A percentile compares a stretch with the other conserved stretches of the same genome.
These are phyloP conservation scores for Clytia hemisphaerica DNA, from an alignment of 30 jellyfish, hydroid and myxozoan genomes.

Conservation along the genomic window DNA sequence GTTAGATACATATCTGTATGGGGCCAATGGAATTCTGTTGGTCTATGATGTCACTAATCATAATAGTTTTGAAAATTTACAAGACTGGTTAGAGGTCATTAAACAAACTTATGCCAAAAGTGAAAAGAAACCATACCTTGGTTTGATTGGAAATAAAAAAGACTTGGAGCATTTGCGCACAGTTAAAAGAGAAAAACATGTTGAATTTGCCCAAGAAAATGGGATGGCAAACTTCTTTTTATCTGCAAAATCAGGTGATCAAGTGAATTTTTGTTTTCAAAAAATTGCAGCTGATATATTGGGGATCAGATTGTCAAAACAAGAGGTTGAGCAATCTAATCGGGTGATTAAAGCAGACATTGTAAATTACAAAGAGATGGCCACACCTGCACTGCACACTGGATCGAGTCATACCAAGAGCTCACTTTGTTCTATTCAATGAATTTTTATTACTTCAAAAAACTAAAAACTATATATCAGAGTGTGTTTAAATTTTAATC, in stretches of 20 bases:
- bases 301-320: conserved; percentile 79
- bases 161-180: conserved; percentile 97
- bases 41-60: conserved; percentile 86
- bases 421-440: conserved; percentile 71
- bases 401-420: conserved; percentile 62
- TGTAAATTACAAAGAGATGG: conserved; percentile 71
- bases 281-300: conserved; percentile 95
- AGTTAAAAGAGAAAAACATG: conserved; percentile 73
- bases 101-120: conserved; percentile 50
- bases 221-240: conserved; percentile 73
- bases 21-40: conserved; percentile 86
- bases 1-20: conserved; percentile 91
- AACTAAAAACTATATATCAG: too few relatives aligned
- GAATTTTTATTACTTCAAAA: too few relatives aligned
- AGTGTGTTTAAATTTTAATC: too few relatives aligned
- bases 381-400: conserved; percentile 43
- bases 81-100: conserved; percentile 82
- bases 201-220: conserved; percentile 72
- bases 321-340: conserved; percentile 79
- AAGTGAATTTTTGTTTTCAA: conserved; percentile 75
- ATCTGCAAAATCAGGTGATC: conserved; percentile 98
- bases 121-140: conserved; percentile 66
- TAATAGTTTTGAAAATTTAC: conserved; percentile 75
- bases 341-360: conserved; percentile 88
- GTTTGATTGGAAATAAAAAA: conserved; percentile 82